phyloP scores from a whole-genome alignment of 64 coral and sea anemone species.

The Stylophora pistillata region DNA sequence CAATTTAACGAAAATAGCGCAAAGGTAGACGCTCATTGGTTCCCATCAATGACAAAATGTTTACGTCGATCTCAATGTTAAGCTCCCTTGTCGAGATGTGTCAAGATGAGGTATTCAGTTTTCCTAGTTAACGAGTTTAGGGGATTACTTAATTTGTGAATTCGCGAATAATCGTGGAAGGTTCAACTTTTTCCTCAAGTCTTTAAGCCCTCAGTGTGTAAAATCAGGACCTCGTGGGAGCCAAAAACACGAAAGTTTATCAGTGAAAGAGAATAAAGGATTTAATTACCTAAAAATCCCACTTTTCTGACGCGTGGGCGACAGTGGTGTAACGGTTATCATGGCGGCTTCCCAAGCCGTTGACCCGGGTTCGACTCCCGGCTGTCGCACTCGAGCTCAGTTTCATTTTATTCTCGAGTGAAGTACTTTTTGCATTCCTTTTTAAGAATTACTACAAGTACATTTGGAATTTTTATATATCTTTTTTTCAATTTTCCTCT shows the following conservation, averaged over 20 bases:
- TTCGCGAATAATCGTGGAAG: too few relatives aligned
- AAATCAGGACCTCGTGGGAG: too few relatives aligned
- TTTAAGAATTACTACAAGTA: neutral
- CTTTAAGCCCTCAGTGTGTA: too few relatives aligned
- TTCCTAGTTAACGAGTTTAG: neutral
- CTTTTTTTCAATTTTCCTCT: too few relatives aligned
- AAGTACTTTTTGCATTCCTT: neutral
- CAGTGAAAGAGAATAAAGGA: too few relatives aligned
- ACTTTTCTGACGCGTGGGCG: neutral
- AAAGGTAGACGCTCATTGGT: slow-evolving; percentile 4
- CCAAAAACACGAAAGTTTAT: too few relatives aligned
- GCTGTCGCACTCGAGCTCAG: slow-evolving; percentile 34
- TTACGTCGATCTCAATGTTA: neutral
- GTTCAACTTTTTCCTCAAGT: too few relatives aligned
- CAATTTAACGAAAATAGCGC: neutral
- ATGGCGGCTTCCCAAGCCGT: slow-evolving; percentile 97
- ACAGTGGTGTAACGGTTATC: slow-evolving; percentile 96
- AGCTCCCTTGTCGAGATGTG: neutral
- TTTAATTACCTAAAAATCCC: neutral
- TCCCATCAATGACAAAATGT: neutral
- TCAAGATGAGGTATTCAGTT: neutral
- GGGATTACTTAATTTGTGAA: neutral
- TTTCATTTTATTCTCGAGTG: neutral
- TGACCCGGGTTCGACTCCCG: slow-evolving; percentile 98
- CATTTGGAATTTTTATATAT: neutral